A percentile compares a stretch with the other conserved stretches of the same genome.
These are phyloP conservation scores for Microcaecilia unicolor DNA, from an alignment of 2,797 vertebrate species.

Conservation along the genomic window DNA sequence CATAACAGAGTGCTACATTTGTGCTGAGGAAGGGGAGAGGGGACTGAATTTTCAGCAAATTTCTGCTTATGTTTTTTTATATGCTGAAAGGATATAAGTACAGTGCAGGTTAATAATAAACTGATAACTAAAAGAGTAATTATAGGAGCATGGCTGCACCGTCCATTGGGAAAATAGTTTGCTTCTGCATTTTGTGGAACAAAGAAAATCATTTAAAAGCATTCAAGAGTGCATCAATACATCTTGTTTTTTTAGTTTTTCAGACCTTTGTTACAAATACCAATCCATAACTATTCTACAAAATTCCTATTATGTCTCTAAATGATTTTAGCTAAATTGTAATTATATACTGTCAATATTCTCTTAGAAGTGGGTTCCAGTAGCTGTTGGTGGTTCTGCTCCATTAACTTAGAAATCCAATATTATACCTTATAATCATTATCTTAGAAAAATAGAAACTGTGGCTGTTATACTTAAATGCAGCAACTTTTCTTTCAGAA, in stretches of 20 bases:
- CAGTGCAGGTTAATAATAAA: no score
- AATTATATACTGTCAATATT: not conserved
- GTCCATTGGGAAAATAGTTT: not conserved
- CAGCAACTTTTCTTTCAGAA: not conserved
- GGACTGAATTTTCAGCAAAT: no score
- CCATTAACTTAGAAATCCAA: not conserved
- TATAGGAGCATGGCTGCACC: no score
- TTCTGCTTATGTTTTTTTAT: no score
- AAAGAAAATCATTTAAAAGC: not conserved
- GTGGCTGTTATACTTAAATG: not conserved
- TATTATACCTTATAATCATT: accelerated
- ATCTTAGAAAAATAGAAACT: not conserved
- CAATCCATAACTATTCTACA: no score
- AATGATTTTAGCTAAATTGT: not conserved
- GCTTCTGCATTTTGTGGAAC: not conserved
- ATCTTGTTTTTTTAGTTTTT: no score
- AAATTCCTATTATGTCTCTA: not conserved
- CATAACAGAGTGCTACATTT: no score
- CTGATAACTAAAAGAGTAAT: no score
- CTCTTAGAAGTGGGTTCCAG: not conserved
- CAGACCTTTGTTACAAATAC: no score
- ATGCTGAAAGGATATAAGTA: no score
- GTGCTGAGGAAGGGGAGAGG: no score
- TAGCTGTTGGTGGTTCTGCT: not conserved
- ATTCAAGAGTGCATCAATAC: no score